Evolutionary conservation across 2,797 vertebrate species (phyloP), one percentile per base, ranked within the genome.

Genomic region (Simalia tracyae): DNA sequence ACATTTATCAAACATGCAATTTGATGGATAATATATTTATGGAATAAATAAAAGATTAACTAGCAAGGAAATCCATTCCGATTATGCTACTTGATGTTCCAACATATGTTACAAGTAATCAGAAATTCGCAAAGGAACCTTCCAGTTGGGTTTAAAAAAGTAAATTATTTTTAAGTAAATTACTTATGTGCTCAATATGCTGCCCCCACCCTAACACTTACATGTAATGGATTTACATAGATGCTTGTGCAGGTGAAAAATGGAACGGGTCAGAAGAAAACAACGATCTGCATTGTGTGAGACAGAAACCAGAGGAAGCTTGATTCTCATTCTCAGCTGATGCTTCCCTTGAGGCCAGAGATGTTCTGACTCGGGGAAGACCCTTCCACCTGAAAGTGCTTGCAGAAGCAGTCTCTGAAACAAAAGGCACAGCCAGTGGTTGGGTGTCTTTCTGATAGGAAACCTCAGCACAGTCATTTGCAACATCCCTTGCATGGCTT

Each of bases 1-100:
- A 95, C 95, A 95, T 96, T 97, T 94, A 93, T 96, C 96, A 97
- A 97, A 96, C 93, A 96, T 94, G 87, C 93, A 95, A 96, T 97
- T 95, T 94, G 95, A 97, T 95, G 94, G 94, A 92, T 91, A 95
- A 96, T 92, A 95, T 96, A 96, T 96, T 97, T 96, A 96, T 90
- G 89, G 93, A 96, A 95, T 95, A 95, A 92, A 96, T 92, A 94
- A 94, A 94, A 97, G 95, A 97, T 94, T 95, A 97, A 96, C 94
- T 93, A 93, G 95, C 95, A 95, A 95, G 94, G 94, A 97, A 96
- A 97, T 95, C 93, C 95, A 96, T 96, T 96, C 92, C 96, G 96
- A 96, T 96, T 92, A 97, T 92, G 94, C 89, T 94, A 94, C 91
- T 94, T 90, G 94, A 95, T 89, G 92, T 95, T 93, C 90, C 96